Evolutionary conservation across 2,113 vertebrate genomes (phyloP).

Genomic region (Phyllostomus hastatus): DNA sequence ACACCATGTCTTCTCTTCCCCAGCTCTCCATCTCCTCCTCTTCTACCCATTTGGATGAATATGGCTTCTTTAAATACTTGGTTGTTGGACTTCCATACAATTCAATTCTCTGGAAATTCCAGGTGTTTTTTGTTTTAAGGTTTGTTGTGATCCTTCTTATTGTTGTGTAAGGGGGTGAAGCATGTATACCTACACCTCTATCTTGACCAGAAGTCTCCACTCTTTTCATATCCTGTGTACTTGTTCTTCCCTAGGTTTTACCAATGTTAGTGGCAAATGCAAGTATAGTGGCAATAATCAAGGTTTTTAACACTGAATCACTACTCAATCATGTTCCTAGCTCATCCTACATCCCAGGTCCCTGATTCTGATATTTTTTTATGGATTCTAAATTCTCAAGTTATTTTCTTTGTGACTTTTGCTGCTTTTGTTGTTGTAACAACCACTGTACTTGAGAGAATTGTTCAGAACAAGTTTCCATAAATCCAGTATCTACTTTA

Average conservation of each 20-base stretch:
- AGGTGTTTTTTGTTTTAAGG: no score
- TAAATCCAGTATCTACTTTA: not conserved
- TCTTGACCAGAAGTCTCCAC: no score
- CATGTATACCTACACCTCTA: no score
- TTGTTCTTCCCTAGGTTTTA: not conserved
- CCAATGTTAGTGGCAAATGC: not conserved
- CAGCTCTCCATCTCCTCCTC: no score
- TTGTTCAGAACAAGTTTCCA: not conserved
- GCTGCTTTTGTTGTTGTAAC: not conserved
- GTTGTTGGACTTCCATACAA: no score
- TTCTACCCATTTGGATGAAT: no score
- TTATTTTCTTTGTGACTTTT: not conserved
- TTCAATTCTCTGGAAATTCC: no score
- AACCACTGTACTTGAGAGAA: not conserved
- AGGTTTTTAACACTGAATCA: not conserved
- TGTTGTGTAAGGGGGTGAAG: no score
- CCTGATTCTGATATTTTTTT: not conserved
- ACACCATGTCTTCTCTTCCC: no score
- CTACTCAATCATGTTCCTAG: not conserved
- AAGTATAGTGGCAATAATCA: not conserved
- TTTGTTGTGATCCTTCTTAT: no score
- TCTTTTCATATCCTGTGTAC: no score
- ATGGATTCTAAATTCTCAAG: not conserved
- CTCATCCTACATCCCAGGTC: not conserved
- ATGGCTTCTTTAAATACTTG: no score